phyloP scores from a whole-genome alignment of 2,888 invertebrate species.

The Mythimna ferrago region DNA sequence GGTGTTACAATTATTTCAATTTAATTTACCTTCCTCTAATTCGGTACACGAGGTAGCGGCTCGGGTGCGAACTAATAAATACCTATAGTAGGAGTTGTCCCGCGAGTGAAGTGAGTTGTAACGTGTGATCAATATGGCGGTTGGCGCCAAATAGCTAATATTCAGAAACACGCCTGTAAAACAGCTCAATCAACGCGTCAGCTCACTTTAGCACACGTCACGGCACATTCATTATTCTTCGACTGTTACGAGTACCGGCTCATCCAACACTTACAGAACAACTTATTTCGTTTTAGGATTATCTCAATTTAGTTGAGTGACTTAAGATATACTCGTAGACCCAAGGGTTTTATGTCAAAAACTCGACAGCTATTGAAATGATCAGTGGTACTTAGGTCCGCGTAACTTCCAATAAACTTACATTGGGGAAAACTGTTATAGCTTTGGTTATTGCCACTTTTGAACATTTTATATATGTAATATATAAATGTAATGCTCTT shows the following conservation, averaged over 20 bases:
- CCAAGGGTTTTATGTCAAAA: background rate
- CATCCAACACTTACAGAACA: slow-evolving; percentile 2
- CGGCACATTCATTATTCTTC: slow-evolving; percentile 11
- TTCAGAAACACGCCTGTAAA: slow-evolving; percentile 31
- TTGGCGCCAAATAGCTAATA: slow-evolving; percentile 39
- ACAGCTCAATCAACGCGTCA: slow-evolving; percentile 35
- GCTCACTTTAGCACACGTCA: slow-evolving; percentile 28
- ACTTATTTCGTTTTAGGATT: background rate
- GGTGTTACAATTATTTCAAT: slow-evolving; percentile 22
- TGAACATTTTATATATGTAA: slow-evolving; percentile 11
- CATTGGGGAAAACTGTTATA: slow-evolving; percentile 17
- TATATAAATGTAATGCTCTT: background rate
- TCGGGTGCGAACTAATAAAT: slow-evolving; percentile 13
- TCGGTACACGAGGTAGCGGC: slow-evolving; percentile 6
- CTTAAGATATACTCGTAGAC: background rate
- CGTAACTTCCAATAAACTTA: slow-evolving; percentile 11
- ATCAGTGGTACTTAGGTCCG: background rate
- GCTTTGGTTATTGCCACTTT: slow-evolving; percentile 15
- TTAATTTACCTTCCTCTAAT: slow-evolving; percentile 19
- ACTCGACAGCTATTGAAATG: slow-evolving; percentile 5
- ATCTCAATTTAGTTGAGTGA: slow-evolving; percentile 9
- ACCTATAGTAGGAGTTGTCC: slow-evolving; percentile 6
- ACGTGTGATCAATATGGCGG: slow-evolving; percentile 44
- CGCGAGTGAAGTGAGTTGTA: slow-evolving; percentile 29
- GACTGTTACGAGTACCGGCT: slow-evolving; percentile 8